Conservation (phyloP, 1,140 invertebrate genomes). For the Aleiodes sp. region DNA sequence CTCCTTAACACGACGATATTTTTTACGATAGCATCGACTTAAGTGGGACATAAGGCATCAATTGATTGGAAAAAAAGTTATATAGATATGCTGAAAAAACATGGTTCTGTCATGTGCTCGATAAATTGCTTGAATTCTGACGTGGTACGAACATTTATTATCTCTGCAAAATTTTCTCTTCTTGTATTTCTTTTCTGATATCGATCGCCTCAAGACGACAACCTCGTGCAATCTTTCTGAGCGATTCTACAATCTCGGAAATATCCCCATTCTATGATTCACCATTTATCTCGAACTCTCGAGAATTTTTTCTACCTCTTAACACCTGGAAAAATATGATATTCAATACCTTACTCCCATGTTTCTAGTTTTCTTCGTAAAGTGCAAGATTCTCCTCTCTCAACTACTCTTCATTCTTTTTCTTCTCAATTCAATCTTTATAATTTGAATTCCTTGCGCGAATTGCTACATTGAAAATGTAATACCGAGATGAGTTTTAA, state of each 20-base stretch:
- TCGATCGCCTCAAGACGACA: constrained; percentile 25
- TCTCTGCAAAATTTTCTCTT: not conserved
- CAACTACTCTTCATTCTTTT: not conserved
- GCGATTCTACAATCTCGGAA: constrained; percentile 27
- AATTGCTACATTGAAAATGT: not conserved
- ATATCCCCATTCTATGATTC: constrained; percentile 26
- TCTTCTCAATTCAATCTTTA: constrained; percentile 10
- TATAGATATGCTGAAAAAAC: too few species aligned
- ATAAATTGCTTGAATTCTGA: not conserved
- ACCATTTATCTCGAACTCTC: constrained; percentile 7
- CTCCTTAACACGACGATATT: too few species aligned
- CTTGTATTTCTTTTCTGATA: constrained; percentile 6
- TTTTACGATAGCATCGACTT: too few species aligned
- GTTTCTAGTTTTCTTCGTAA: not conserved
- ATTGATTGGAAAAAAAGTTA: too few species aligned
- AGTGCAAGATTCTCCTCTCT: not conserved
- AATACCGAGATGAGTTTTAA: constrained; percentile 17
- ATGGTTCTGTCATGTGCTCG: not conserved
- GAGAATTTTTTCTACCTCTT: not conserved
- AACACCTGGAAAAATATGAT: constrained; percentile 17
- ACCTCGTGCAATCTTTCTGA: constrained; percentile 23
- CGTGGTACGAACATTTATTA: not conserved
- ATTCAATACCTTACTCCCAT: constrained; percentile 21
- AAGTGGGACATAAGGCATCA: too few species aligned
- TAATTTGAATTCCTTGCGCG: not conserved